phyloP scores from a whole-genome alignment of 2,113 vertebrate genomes.

The Neotragus pygmaeus region DNA sequence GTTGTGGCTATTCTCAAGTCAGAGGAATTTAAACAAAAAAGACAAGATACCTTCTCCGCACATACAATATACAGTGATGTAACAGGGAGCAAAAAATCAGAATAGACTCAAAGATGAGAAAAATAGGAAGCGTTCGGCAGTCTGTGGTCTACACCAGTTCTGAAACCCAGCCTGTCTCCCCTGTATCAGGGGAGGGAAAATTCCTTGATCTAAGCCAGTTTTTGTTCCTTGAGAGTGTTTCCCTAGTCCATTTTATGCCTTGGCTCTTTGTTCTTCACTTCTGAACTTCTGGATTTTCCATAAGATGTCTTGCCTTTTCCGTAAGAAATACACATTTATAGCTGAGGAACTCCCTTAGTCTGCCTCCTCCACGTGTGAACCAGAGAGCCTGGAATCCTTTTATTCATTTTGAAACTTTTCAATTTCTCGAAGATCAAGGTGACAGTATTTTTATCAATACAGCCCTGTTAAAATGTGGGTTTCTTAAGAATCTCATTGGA shows the following conservation, averaged over 20 bases:
- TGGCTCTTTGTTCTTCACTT: background rate
- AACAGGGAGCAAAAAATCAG: background rate
- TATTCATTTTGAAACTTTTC: background rate
- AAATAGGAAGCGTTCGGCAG: background rate
- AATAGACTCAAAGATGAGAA: background rate
- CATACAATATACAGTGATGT: background rate
- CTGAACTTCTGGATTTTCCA: background rate
- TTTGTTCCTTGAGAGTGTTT: background rate
- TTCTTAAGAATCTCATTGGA: background rate
- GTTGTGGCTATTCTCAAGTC: background rate
- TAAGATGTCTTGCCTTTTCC: background rate
- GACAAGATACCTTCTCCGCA: background rate
- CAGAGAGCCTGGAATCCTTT: background rate
- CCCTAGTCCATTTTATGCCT: background rate
- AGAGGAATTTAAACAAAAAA: background rate
- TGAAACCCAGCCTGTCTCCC: background rate
- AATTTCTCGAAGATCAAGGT: background rate
- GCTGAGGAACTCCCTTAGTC: background rate
- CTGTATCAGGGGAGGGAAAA: background rate
- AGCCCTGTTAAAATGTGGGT: background rate
- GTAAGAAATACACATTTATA: background rate
- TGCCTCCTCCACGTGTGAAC: background rate
- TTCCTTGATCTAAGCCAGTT: background rate
- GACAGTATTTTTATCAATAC: background rate
- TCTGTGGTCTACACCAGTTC: background rate